These are phyloP conservation scores for Caerostris extrusa DNA, from an alignment of 1,140 invertebrate species.

Conservation along the genomic window DNA sequence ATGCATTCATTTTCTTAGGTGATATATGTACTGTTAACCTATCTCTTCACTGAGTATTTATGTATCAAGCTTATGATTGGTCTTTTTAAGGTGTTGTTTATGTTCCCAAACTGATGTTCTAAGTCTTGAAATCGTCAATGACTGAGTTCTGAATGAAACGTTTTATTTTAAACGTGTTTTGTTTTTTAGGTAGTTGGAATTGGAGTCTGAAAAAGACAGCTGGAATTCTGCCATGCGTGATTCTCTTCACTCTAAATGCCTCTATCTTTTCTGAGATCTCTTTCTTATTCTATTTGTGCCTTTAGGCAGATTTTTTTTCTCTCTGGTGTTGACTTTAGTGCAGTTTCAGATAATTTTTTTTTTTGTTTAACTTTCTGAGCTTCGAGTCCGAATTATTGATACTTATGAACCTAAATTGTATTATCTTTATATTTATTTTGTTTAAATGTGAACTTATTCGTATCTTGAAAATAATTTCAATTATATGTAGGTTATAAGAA, in stretches of 20 bases:
- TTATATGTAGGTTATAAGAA: too few relatives aligned
- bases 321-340: too few relatives aligned
- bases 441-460: too few relatives aligned
- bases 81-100: not conserved
- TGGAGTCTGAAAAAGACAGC: not conserved
- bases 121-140: not conserved
- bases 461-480: too few relatives aligned
- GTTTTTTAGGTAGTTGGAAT: not conserved
- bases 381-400: too few relatives aligned
- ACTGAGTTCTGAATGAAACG: conserved; percentile 25
- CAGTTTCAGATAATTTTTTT: too few relatives aligned
- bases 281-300: not conserved
- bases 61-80: not conserved
- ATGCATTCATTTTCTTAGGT: too few relatives aligned
- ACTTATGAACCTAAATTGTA: too few relatives aligned
- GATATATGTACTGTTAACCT: too few relatives aligned
- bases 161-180: not conserved
- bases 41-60: too few relatives aligned
- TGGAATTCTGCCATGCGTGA: not conserved
- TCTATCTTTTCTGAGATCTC: not conserved
- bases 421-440: too few relatives aligned
- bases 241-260: not conserved
- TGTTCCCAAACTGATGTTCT: not conserved
- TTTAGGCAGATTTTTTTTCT: not conserved
- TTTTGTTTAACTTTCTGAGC: too few relatives aligned